Evolutionary conservation across 2,797 vertebrate species (phyloP).

Genomic region (Pantherophis alleghaniensis): DNA sequence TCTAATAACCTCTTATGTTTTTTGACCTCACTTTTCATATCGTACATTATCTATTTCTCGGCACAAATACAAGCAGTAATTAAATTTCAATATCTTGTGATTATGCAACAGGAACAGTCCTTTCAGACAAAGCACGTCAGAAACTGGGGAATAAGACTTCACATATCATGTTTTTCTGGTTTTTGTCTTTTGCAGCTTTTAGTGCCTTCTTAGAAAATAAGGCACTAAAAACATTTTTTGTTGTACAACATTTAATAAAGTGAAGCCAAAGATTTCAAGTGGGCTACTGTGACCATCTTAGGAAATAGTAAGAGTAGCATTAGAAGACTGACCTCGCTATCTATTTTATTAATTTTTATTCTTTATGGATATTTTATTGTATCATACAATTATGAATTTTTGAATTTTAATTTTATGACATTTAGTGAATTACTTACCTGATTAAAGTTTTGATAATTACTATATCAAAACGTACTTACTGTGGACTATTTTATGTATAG

Average conservation of each 20-base stretch:
- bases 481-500: neutral
- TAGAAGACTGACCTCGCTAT: neutral
- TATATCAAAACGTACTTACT: neutral
- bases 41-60: neutral
- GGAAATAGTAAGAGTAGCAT: neutral
- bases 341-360: neutral
- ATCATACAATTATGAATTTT: neutral
- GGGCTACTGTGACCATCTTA: neutral
- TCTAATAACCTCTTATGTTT: neutral
- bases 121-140: neutral
- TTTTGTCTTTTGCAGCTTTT: neutral
- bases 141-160: neutral
- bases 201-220: neutral
- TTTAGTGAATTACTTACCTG: neutral
- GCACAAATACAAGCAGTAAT: neutral
- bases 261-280: neutral
- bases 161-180: no score
- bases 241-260: neutral
- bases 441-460: neutral
- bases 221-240: no score
- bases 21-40: neutral
- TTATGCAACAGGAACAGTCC: neutral
- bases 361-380: neutral
- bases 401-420: neutral
- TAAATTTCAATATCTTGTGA: neutral